Evolutionary conservation across 2,797 vertebrate genomes (phyloP).

Genomic region (Danio jaintianensis): DNA sequence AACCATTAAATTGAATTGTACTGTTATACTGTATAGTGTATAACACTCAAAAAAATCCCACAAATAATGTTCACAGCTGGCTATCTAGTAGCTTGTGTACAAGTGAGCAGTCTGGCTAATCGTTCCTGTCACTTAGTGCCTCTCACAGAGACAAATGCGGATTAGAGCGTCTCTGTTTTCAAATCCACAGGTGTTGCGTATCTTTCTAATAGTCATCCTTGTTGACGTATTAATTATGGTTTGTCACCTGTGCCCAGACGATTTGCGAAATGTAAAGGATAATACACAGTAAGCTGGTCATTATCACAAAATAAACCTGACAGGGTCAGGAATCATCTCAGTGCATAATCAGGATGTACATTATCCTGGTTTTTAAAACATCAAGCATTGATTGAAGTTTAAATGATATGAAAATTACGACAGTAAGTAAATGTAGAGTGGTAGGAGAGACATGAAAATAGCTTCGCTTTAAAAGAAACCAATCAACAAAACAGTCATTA

Average conservation of each 20-base stretch:
- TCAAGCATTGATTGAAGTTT: background rate
- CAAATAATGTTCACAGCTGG: slow-evolving; percentile 33
- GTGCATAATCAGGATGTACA: background rate
- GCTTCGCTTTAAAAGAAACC: background rate
- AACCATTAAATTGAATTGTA: too few species aligned
- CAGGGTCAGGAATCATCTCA: background rate
- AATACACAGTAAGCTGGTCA: background rate
- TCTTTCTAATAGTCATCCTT: slow-evolving; percentile 3
- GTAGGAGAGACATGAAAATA: background rate
- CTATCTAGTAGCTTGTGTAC: slow-evolving; percentile 24
- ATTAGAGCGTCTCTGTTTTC: slow-evolving; percentile 63
- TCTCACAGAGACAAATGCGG: slow-evolving; percentile 65
- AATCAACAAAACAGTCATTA: background rate
- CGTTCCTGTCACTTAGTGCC: slow-evolving; percentile 45
- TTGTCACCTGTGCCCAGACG: background rate
- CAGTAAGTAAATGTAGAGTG: background rate
- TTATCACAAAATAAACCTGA: background rate
- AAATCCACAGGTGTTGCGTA: slow-evolving; percentile 57
- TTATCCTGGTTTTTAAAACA: background rate
- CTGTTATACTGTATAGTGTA: too few species aligned
- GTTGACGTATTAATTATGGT: background rate
- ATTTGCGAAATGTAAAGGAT: slow-evolving; percentile 4
- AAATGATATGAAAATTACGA: background rate
- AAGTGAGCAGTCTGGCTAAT: slow-evolving; percentile 49
- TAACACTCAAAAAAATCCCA: background rate